Evolutionary conservation across 1,140 invertebrate genomes (phyloP).

Genomic region (Magallana angulata): DNA sequence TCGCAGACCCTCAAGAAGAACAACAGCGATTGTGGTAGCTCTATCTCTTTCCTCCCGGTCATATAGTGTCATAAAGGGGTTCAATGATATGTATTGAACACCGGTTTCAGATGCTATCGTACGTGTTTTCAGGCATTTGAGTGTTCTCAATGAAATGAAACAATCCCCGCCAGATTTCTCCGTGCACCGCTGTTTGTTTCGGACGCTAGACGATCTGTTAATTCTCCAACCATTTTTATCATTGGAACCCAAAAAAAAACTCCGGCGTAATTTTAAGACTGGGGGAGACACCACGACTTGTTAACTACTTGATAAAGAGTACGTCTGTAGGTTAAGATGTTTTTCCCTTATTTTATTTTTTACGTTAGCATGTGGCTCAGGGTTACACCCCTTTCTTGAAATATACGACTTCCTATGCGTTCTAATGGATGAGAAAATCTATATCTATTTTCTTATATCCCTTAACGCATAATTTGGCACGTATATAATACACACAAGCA

Average conservation of each 20-base stretch:
- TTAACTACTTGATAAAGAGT: slow-evolving; percentile 30
- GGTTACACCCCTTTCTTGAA: slow-evolving; percentile 34
- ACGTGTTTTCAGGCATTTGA: not conserved
- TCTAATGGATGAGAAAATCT: slow-evolving; percentile 34
- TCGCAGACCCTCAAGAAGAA: not conserved
- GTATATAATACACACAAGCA: slow-evolving; percentile 8
- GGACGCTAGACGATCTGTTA: slow-evolving; percentile 13
- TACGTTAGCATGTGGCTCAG: slow-evolving; percentile 24
- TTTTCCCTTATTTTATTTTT: slow-evolving; percentile 37
- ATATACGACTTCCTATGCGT: slow-evolving; percentile 22
- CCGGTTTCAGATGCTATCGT: not conserved
- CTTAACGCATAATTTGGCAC: slow-evolving; percentile 33
- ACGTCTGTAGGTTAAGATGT: not conserved
- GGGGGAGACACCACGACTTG: slow-evolving; percentile 17
- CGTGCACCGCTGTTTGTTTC: slow-evolving; percentile 1
- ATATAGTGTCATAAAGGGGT: slow-evolving; percentile 1
- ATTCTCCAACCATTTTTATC: slow-evolving; percentile 29
- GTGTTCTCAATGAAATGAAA: slow-evolving; percentile 29
- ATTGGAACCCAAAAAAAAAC: slow-evolving; percentile 29
- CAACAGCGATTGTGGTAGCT: not conserved
- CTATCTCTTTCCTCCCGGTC: not conserved
- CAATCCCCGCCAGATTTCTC: slow-evolving; percentile 25
- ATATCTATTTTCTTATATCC: slow-evolving; percentile 34
- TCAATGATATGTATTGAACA: slow-evolving; percentile 32
- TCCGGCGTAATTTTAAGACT: slow-evolving; percentile 18